These are phyloP conservation scores for Rosalia funebris DNA, from an alignment of 2,888 invertebrate genomes.

Conservation along the genomic window DNA sequence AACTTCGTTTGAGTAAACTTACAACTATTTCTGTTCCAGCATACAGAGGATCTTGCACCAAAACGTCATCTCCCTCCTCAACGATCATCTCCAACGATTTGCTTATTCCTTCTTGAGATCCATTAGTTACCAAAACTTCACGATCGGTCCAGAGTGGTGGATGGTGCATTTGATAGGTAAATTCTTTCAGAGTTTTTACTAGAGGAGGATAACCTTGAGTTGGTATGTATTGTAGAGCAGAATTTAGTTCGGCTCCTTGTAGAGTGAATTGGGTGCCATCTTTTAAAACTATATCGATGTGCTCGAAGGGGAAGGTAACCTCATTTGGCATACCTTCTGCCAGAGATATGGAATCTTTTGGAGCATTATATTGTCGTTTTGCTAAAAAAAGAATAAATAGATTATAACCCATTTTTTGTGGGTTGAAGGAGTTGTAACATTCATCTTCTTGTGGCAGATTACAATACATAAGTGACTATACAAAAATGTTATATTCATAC, in stretches of 20 bases:
- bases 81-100: constrained; percentile 78
- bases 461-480: too few relatives aligned
- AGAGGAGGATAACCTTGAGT: constrained; percentile 75
- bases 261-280: constrained; percentile 68
- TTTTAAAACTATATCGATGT: constrained; percentile 69
- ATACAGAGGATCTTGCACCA: constrained; percentile 78
- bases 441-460: too few relatives aligned
- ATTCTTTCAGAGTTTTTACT: constrained; percentile 69
- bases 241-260: constrained; percentile 70
- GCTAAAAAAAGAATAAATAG: constrained; percentile 63
- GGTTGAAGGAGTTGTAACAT: too few relatives aligned
- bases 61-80: constrained; percentile 75
- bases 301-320: constrained; percentile 74
- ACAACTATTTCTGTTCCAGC: constrained; percentile 76
- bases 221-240: constrained; percentile 80
- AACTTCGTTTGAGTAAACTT: too few relatives aligned
- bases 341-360: constrained; percentile 68
- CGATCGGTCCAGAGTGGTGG: constrained; percentile 72
- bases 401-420: too few relatives aligned
- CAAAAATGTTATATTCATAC: too few relatives aligned
- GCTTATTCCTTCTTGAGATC: constrained; percentile 82
- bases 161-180: constrained; percentile 72
- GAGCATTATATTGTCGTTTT: constrained; percentile 65
- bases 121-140: constrained; percentile 76
- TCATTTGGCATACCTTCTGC: constrained; percentile 83